Base-by-base conservation (phyloP, 2,113 vertebrate genomes). In the Catharus bicknelli region DNA sequence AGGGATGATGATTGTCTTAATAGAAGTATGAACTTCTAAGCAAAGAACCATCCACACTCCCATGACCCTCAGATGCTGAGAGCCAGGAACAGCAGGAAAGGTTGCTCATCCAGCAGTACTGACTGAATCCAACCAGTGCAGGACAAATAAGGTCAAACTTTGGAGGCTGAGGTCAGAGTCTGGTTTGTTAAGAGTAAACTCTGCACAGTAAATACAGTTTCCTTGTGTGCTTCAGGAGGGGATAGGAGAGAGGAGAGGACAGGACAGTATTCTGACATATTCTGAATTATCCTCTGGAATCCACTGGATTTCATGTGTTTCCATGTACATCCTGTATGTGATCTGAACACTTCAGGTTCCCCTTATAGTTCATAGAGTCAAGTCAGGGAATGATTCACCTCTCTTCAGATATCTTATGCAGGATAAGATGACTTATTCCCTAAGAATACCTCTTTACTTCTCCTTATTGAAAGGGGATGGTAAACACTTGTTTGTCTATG, bases 1-100 rank as follows among this genome's bases (percentile, higher is more conserved):
- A 30, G 5, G 13, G 22, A n/a, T 27, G 38, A 20, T 1, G 1
- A 45, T 36, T 48, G 6, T 66, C 77, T 64, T 34, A 32, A 51
- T 77, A 77, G 13, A 72, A 81, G 1, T 1, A 4, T 43, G 13
- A 17, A 57, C 22, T 73, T 73, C 22, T 50, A 68, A 92, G 29
- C 45, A 53, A 45, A 68, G 10, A 38, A 10, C 19, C 29, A 55
- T 40, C 25, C 1, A 0, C 11, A 8, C 32, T 81, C 21, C 63
- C 29, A 55, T 0, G 2, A 22, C 29, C 23, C 0, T 1, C 38
- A 54, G 26, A 15, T 0, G 0, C 25, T 63, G 40, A 20, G n/a
- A 84, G 21, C 36, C 68, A 74, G 59, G 20, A 64, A 29, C 36
- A 91, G 53, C 34, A 76, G 38, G 32, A 76, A 74, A 57, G 17